Base-by-base conservation (phyloP, 2,888 invertebrate species). In the Drosophila mulleri region DNA sequence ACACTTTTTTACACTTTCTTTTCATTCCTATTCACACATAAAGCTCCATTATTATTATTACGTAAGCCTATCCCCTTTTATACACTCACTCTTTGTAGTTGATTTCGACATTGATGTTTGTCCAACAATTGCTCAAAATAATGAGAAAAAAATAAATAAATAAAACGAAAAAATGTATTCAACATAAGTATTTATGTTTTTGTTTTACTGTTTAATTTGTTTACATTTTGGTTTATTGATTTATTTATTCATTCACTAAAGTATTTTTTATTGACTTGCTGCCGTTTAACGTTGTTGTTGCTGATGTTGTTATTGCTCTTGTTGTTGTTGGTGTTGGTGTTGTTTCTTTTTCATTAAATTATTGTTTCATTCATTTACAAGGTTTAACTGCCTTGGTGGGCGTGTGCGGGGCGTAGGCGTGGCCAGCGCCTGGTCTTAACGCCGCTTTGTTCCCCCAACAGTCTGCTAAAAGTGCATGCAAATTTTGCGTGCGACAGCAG, bases 221-320 rank as follows among this genome's bases (percentile, higher is more conserved):
- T 84, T 87, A 84, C 82, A 67, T 82, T 77, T 72, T 59, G 59
- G 47, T 73, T 79, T 80, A 82, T 80, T 82, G 88, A 89, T 84
- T 87, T 89, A 84, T 89, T 89, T 87, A 74, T 84, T 75, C 72
- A 89, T 82, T 74, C 78, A 72, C 66, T 66, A 73, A 81, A 89
- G 88, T 78, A 75, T 89, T 78, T 75, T 78, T 74, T 71, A 83
- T 89, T 81, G 73, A 84, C 72, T 78, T 62, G 75, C 76, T 66
- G 72, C 64, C 57, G 75, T 62, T 74, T 66, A 47, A 64, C 74
- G 59, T 64, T 60, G 66, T 63, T 63, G 66, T 47, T 73, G 54
- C 54, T 48, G 52, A 44, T 57, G 35, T 42, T 41, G 20, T n/a
- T 41, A 8, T 41, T 41, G 41, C 9, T 18, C 3, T 4, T 18